Percentiles rank a stretch among this genome's conserved stretches.
phyloP scores from a whole-genome alignment of 64 coral and sea anemone genomes.

The Platygyra sinensis region DNA sequence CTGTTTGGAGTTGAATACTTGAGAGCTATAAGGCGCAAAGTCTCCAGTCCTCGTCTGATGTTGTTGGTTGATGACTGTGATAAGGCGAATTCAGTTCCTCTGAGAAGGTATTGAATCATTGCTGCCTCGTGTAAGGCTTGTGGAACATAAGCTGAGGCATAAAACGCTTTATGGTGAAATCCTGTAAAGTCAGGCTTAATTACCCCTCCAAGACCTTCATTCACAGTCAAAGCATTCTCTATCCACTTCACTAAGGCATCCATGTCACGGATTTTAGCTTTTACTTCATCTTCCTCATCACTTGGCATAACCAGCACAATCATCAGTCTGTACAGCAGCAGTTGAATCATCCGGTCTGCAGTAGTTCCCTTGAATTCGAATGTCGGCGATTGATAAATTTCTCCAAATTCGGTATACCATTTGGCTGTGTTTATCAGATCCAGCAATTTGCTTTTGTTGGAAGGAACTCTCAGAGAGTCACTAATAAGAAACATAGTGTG shows the following conservation, averaged over 20 bases:
- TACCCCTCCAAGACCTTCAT: constrained; percentile 56
- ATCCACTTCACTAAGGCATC: constrained; percentile 34
- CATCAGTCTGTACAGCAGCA: constrained; percentile 49
- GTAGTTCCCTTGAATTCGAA: constrained; percentile 68
- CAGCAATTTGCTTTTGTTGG: not conserved
- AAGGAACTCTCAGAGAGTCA: not conserved
- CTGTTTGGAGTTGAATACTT: constrained; percentile 67
- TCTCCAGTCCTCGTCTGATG: constrained; percentile 22
- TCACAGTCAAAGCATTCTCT: constrained; percentile 34
- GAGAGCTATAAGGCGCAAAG: constrained; percentile 15
- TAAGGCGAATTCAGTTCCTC: constrained; percentile 55
- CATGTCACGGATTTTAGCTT: constrained; percentile 55
- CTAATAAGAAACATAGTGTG: constrained; percentile 62
- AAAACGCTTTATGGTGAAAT: constrained; percentile 71
- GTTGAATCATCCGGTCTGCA: constrained; percentile 64
- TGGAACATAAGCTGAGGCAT: constrained; percentile 55
- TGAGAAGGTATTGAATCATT: constrained; percentile 33
- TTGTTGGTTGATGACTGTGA: not conserved
- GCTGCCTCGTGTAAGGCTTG: constrained; percentile 47
- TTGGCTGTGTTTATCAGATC: constrained; percentile 60
- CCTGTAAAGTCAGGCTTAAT: constrained; percentile 71
- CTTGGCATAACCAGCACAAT: constrained; percentile 47
- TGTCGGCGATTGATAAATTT: constrained; percentile 48
- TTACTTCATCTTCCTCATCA: constrained; percentile 6
- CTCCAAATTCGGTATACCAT: constrained; percentile 73